Evolutionary conservation across 2,113 vertebrate genomes (phyloP).

Genomic region (Hirundichthys speculiger): DNA sequence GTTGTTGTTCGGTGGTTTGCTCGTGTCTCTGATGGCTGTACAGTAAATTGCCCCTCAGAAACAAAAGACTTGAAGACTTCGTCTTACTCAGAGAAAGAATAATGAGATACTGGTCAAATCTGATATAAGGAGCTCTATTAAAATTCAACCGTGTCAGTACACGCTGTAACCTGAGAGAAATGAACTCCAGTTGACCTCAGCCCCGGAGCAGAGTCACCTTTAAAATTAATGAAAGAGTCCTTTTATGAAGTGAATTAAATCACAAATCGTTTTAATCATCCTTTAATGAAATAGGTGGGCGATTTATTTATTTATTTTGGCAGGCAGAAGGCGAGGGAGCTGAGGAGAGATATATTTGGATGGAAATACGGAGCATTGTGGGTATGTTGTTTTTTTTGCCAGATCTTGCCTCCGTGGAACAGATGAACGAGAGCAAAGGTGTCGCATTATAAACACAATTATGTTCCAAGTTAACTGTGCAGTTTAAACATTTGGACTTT

Average conservation of each 20-base stretch:
- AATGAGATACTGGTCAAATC: not conserved
- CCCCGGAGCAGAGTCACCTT: not conserved
- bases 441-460: not conserved
- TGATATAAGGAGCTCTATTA: not conserved
- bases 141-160: not conserved
- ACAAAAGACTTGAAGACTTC: too few relatives aligned
- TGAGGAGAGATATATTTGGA: not conserved
- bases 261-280: conserved; percentile 57
- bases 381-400: not conserved
- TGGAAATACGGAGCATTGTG: not conserved
- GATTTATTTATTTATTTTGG: conserved; percentile 16
- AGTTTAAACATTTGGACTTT: not conserved
- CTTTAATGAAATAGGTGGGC: conserved; percentile 29
- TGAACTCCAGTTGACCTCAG: conserved; percentile 24
- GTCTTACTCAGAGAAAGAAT: too few relatives aligned
- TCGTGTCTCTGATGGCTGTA: too few relatives aligned
- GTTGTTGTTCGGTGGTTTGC: too few relatives aligned
- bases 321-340: not conserved
- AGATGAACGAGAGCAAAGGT: not conserved
- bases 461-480: not conserved
- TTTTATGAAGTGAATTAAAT: conserved; percentile 35
- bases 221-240: conserved; percentile 42
- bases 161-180: not conserved
- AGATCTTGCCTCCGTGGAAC: not conserved
- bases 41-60: too few relatives aligned